A percentile compares a stretch with the other conserved stretches of the same genome.
Conservation (phyloP, 2,113 vertebrate genomes). For the Conger conger region DNA sequence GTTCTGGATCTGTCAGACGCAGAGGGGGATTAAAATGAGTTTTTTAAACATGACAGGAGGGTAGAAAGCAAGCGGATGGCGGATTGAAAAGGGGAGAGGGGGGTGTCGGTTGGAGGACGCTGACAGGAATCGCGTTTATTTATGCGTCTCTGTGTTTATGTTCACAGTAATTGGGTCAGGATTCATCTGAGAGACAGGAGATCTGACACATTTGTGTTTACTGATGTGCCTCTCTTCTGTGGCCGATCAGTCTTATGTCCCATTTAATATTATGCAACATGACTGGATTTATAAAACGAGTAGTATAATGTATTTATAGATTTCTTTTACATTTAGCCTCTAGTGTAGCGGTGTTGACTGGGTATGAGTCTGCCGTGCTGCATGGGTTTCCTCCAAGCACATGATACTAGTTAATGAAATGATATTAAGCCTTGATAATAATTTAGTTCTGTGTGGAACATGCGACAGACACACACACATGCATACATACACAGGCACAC, state of each 20-base stretch:
- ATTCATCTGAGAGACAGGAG: not conserved
- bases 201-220: not conserved
- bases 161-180: not conserved
- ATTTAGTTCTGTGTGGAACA: not conserved
- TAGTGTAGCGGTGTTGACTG: no score
- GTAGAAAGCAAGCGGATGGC: not conserved
- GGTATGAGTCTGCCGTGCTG: no score
- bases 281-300: not conserved
- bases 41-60: constrained; percentile 25
- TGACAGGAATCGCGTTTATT: not conserved
- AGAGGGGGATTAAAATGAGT: constrained; percentile 4
- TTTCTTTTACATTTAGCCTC: not conserved
- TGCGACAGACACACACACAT: not conserved
- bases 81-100: not conserved
- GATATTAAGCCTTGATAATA: no score
- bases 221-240: not conserved
- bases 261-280: not conserved
- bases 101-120: not conserved
- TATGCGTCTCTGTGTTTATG: not conserved
- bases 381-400: no score
- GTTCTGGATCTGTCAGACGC: constrained; percentile 23
- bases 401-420: no score
- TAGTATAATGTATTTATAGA: not conserved
- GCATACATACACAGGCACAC: not conserved
- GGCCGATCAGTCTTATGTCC: not conserved